phyloP scores from a whole-genome alignment of 2,888 invertebrate species.

The Xestia c-nigrum region DNA sequence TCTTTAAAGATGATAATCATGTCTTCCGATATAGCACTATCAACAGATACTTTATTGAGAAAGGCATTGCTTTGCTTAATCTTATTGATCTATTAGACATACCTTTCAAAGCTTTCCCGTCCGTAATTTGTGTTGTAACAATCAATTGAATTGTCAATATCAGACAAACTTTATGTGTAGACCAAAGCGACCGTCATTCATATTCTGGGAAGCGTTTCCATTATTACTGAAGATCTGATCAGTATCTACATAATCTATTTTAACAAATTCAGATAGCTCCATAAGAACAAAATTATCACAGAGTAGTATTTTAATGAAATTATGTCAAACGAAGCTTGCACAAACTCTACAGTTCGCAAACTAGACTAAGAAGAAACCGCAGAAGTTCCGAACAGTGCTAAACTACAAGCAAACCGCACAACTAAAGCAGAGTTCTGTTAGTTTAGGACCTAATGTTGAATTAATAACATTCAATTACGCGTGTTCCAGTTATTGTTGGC shows the following conservation, averaged over 20 bases:
- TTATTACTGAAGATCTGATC: not conserved
- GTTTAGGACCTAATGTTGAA: conserved; percentile 50
- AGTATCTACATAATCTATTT: not conserved
- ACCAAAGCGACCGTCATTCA: not conserved
- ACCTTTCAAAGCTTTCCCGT: not conserved
- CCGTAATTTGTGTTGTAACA: not conserved
- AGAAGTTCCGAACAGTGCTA: conserved; percentile 36
- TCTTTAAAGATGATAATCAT: not conserved
- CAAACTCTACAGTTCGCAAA: conserved; percentile 35
- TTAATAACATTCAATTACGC: conserved; percentile 42
- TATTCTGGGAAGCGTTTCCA: not conserved
- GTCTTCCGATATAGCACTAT: not conserved
- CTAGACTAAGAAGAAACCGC: conserved; percentile 57
- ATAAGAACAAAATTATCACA: conserved; percentile 3
- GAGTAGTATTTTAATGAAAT: conserved; percentile 13
- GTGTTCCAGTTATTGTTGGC: conserved; percentile 26
- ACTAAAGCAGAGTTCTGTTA: conserved; percentile 43
- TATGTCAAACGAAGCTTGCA: conserved; percentile 32
- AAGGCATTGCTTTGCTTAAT: not conserved
- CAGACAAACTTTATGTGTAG: too few relatives aligned
- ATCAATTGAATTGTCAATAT: conserved; percentile 3
- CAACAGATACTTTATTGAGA: not conserved
- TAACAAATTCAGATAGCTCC: not conserved
- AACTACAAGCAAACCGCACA: conserved; percentile 36
- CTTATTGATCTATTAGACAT: not conserved